Evolutionary conservation across 2,797 vertebrate genomes (phyloP).

Genomic region (Onychomys torridus): DNA sequence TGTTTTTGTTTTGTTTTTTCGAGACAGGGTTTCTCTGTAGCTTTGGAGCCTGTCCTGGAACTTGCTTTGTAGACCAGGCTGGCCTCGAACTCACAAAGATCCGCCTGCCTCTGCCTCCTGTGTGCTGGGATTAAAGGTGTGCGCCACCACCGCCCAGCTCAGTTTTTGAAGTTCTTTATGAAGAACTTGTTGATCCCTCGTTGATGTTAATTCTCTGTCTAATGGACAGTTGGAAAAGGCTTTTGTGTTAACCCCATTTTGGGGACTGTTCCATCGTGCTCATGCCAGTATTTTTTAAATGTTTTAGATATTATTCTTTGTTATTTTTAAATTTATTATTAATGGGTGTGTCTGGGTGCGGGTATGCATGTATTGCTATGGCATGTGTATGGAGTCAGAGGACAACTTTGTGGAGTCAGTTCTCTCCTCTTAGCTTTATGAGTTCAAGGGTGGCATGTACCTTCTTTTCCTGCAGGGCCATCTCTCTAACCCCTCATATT

Average conservation of each 20-base stretch:
- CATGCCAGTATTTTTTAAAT: neutral
- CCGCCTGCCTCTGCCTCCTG: too few species aligned
- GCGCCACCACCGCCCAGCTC: too few species aligned
- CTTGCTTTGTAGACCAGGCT: too few species aligned
- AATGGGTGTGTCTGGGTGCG: neutral
- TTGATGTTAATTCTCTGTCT: neutral
- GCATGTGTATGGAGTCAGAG: neutral
- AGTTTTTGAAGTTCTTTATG: neutral
- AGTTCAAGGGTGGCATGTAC: neutral
- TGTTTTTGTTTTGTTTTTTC: too few species aligned
- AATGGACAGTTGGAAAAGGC: neutral
- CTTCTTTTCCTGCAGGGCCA: neutral
- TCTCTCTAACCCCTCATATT: neutral
- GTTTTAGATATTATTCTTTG: neutral
- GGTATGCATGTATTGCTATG: neutral
- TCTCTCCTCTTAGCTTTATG: neutral
- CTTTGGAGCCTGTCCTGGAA: too few species aligned
- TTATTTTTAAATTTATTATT: neutral
- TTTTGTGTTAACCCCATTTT: neutral
- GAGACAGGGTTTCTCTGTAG: too few species aligned
- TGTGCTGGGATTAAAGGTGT: too few species aligned
- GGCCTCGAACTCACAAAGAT: too few species aligned
- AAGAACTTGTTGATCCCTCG: neutral
- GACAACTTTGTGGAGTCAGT: neutral
- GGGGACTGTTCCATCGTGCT: neutral